phyloP scores from a whole-genome alignment of 2,113 vertebrate species.

The Hoplias malabaricus region DNA sequence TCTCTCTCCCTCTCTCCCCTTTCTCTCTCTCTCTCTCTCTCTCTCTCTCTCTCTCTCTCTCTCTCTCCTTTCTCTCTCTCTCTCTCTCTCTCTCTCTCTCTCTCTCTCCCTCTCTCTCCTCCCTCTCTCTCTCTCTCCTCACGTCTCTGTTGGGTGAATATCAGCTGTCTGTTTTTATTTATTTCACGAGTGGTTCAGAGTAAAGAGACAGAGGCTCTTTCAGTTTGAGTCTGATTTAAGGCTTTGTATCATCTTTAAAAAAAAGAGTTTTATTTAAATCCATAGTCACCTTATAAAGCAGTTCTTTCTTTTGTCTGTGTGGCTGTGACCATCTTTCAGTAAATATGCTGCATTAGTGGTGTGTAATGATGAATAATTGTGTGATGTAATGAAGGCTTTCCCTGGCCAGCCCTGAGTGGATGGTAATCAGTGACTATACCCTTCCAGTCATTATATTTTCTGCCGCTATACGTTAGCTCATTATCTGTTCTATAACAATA shows the following conservation, averaged over 20 bases:
- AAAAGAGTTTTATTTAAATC: no score
- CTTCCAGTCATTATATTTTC: no score
- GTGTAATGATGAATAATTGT: not conserved
- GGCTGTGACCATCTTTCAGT: not conserved
- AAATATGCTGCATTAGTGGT: not conserved
- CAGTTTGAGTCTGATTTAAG: not conserved
- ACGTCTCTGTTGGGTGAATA: conserved; percentile 15
- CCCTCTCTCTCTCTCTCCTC: not conserved
- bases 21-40: not conserved
- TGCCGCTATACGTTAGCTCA: no score
- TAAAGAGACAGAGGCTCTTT: not conserved
- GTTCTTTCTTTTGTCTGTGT: no score
- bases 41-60: not conserved
- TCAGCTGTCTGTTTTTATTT: conserved; percentile 28
- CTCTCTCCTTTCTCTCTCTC: not conserved
- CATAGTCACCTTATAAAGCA: no score
- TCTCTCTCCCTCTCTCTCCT: not conserved
- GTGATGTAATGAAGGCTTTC: not conserved
- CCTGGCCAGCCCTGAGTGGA: not conserved
- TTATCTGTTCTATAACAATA: no score
- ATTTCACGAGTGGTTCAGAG: conserved; percentile 5
- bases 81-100: not conserved
- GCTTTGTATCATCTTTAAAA: no score
- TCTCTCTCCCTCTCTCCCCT: not conserved
- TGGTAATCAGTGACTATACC: no score